Conservation (phyloP, 2,797 vertebrate genomes). For the Borostomias antarcticus region DNA sequence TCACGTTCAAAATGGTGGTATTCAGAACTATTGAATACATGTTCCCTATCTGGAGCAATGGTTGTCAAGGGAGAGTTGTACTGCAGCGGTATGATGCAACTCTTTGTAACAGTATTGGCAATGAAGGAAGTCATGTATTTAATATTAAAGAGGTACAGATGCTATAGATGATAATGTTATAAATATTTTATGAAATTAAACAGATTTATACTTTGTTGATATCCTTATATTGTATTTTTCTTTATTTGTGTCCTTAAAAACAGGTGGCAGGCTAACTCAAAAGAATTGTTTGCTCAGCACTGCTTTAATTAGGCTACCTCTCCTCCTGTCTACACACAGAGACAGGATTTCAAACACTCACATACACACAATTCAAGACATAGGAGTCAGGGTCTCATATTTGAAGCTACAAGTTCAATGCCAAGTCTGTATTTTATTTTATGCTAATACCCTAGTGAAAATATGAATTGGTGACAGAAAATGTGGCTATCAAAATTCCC, state of each 20-base stretch:
- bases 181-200: conserved; percentile 87
- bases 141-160: conserved; percentile 75
- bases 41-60: conserved; percentile 74
- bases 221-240: conserved; percentile 58
- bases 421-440: neutral
- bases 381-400: neutral
- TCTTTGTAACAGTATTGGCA: conserved; percentile 84
- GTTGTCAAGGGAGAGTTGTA: conserved; percentile 83
- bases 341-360: neutral
- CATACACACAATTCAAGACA: neutral
- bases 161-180: conserved; percentile 80
- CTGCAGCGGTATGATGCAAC: conserved; percentile 88
- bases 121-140: conserved; percentile 85
- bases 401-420: neutral
- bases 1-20: conserved; percentile 72
- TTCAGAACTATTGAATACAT: conserved; percentile 66
- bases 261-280: conserved; percentile 12
- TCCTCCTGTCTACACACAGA: conserved; percentile 8
- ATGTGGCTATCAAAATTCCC: too few relatives aligned
- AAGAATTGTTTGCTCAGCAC: neutral
- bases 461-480: too few relatives aligned
- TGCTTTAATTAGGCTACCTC: neutral
- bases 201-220: conserved; percentile 81
- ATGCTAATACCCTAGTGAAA: neutral
- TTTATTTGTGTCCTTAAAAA: conserved; percentile 46